These are phyloP conservation scores for Delia radicum DNA, from an alignment of 1,140 invertebrate genomes.

Conservation along the genomic window DNA sequence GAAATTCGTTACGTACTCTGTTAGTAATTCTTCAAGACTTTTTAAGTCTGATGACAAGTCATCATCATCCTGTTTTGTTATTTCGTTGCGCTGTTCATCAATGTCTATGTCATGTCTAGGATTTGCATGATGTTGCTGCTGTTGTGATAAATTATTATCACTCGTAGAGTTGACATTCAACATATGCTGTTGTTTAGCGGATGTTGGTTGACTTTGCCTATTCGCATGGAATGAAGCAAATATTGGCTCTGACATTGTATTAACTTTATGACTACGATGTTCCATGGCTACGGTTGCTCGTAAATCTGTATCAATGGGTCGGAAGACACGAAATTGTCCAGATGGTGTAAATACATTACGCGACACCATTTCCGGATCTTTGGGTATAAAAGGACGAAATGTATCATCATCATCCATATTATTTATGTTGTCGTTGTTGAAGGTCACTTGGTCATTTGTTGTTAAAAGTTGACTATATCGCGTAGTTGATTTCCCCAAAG, in stretches of 20 bases:
- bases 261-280: neutral
- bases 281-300: slow-evolving; percentile 38
- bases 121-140: neutral
- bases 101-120: neutral
- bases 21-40: slow-evolving; percentile 41
- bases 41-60: slow-evolving; percentile 32
- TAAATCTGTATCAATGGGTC: slow-evolving; percentile 45
- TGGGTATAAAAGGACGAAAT: slow-evolving; percentile 46
- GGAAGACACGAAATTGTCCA: slow-evolving; percentile 50
- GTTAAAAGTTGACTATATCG: slow-evolving; percentile 25
- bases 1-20: slow-evolving; percentile 48
- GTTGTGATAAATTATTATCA: neutral
- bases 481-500: neutral
- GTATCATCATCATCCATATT: slow-evolving; percentile 35
- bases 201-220: neutral
- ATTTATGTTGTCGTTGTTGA: neutral
- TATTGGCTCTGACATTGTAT: neutral
- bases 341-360: slow-evolving; percentile 50
- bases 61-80: neutral
- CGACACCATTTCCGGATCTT: slow-evolving; percentile 48
- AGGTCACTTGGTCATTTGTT: neutral
- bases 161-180: neutral
- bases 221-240: neutral
- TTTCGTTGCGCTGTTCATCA: neutral
- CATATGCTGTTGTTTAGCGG: neutral